Base-by-base conservation (phyloP, 2,888 invertebrate genomes). In the Diaprepes abbreviatus region DNA sequence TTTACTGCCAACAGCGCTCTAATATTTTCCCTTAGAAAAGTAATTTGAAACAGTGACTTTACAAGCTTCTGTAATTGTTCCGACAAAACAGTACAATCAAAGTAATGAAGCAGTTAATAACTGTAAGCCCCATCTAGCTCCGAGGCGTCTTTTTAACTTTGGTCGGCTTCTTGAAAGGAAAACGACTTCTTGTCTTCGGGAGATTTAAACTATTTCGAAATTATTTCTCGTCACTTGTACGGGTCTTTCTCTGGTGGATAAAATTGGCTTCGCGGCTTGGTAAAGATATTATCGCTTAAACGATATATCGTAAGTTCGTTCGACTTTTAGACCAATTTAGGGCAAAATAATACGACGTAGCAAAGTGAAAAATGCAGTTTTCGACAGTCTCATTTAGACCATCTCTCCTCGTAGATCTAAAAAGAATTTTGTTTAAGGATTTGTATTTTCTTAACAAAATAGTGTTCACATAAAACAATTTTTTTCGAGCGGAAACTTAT, bases 71-170 rank as follows among this genome's bases (percentile, higher is more conserved):
- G 70, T 74, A 74, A 75, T 75, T 74, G 73, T 75, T 62, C 70
- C 68, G 73, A 66, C 73, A 68, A 72, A 73, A 69, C 58, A 60
- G 73, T 70, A 73, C 73, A 75, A 74, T 74, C 74, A 73, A 73
- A 74, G 74, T 76, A 77, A 77, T 76, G 76, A 74, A 77, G 73
- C 76, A 75, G 76, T 76, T 76, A 74, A 76, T 77, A 77, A 76
- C 73, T 71, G 68, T 73, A 73, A 73, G 71, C 59, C 43, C 21
- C 35, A 38, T 55, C 21, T 24, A 19, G 55, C 55, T 50, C 48
- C 16, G 9, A 50, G 48, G 48, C 48, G 48, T 50, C 48, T 24
- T 50, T 50, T 50, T 50, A 50, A 16, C 28, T 14, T 16, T 31
- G 28, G 48, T 28, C 14, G 48, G 48, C 28, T 28, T 24, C 24